These are phyloP conservation scores for Melanerpes aurifrons DNA, from an alignment of 2,113 vertebrate species.

Conservation along the genomic window DNA sequence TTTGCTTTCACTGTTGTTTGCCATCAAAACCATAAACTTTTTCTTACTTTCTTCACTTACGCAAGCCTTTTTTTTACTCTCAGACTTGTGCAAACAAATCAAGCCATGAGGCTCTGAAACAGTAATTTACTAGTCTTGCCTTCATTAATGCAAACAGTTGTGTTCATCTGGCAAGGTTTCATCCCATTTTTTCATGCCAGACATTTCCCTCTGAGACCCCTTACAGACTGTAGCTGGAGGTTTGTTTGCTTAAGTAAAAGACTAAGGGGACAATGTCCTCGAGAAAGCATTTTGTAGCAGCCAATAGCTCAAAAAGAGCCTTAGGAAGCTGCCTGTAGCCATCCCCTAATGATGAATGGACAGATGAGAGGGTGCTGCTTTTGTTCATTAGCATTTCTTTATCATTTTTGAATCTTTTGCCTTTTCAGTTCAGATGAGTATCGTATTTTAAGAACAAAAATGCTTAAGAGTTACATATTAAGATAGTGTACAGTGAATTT, in stretches of 20 bases:
- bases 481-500: not conserved
- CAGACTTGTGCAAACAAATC: not conserved
- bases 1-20: not conserved
- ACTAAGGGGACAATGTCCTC: not conserved
- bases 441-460: not conserved
- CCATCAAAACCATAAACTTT: not conserved
- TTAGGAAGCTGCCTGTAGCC: conserved; percentile 14
- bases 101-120: not conserved
- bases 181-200: not conserved
- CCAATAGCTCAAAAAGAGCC: not conserved
- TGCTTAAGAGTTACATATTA: not conserved
- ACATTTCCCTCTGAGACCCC: conserved; percentile 17
- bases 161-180: conserved; percentile 29
- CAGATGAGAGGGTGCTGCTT: not conserved
- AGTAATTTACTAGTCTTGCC: conserved; percentile 4
- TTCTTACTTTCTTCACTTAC: not conserved
- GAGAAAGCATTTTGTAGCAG: conserved; percentile 28
- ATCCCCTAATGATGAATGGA: not conserved
- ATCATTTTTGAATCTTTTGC: not conserved
- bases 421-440: not conserved
- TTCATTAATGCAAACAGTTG: not conserved
- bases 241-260: conserved; percentile 39
- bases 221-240: conserved; percentile 1
- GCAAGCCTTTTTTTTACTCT: not conserved
- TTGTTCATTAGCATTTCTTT: not conserved